Base-by-base conservation (phyloP, 2,888 invertebrate genomes). In the Caenorhabditis sp. region DNA sequence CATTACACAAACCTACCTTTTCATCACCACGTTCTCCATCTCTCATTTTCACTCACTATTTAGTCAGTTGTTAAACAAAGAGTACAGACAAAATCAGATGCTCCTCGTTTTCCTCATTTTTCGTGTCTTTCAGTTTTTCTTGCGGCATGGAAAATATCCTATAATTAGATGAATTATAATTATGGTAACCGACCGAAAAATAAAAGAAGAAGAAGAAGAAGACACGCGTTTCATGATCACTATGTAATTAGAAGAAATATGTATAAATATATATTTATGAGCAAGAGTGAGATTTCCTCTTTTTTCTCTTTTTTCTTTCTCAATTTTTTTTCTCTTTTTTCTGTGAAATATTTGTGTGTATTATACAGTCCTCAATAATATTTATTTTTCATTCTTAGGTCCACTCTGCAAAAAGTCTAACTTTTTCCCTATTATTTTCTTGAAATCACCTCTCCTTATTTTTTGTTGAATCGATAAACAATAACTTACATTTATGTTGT, bases 21-120 rank as follows among this genome's bases (percentile, higher is more conserved):
- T 17, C 43, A 3, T 43, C 14, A 3, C 12, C n/a, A n/a, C n/a
- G n/a, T n/a, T 43, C 14, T 43, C 6, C 17, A 3, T 43, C 43
- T 43, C 43, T 43, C 43, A 43, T 43, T 43, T 43, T 43, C 43
- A 10, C 12, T 3, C 14, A 10, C 12, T 43, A 10, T 10, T 17
- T 43, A 17, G 17, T 17, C 12, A 43, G 43, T 43, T 43, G 43
- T 43, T 43, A 43, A 43, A 43, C 43, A 43, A 43, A 43, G 43
- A 43, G 43, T 43, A 43, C 43, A 43, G 43, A 43, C n/a, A 43
- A 43, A 43, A 43, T 43, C 43, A 43, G 43, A 43, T 43, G 43
- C 43, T 43, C 43, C 14, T 43, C 43, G 5, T 10, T 10, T 10
- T 43, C 14, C 14, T 43, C 17, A 12, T 14, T 43, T 14, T 43